Percentiles rank a stretch among this genome's conserved stretches.
Evolutionary conservation across 2,113 vertebrate genomes (phyloP).

Genomic region (Mungos mungo): DNA sequence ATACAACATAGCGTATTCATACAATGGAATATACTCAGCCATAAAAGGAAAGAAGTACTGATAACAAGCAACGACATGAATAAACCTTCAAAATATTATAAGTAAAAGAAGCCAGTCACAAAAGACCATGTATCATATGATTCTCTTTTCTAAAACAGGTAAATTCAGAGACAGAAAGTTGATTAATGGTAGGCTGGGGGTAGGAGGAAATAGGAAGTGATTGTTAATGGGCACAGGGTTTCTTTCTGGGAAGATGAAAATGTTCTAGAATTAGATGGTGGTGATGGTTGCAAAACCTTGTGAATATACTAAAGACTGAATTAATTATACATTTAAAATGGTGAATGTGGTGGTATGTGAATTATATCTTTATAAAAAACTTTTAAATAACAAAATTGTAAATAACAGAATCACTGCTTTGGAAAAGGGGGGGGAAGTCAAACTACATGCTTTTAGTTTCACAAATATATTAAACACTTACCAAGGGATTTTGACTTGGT

Average conservation of each 20-base stretch:
- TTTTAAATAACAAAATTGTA: not conserved
- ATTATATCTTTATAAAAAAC: not conserved
- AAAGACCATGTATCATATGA: not conserved
- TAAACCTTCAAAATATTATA: conserved; percentile 10
- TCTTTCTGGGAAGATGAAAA: conserved; percentile 4
- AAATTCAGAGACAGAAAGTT: conserved; percentile 4
- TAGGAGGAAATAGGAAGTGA: not conserved
- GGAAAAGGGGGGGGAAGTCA: not conserved
- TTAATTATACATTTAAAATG: not conserved
- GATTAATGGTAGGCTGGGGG: not conserved
- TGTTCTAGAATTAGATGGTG: conserved; percentile 9
- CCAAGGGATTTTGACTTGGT: conserved; percentile 9
- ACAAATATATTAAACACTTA: conserved; percentile 54
- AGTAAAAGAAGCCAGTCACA: not conserved
- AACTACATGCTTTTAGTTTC: conserved; percentile 36
- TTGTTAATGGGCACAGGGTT: not conserved
- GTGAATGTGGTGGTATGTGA: not conserved
- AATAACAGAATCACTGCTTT: not conserved
- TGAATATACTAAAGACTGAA: not conserved
- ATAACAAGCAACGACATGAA: conserved; percentile 21
- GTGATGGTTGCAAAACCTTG: not conserved
- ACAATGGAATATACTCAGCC: not conserved
- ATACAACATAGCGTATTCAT: not conserved
- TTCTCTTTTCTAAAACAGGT: not conserved
- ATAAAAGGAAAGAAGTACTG: not conserved